These are phyloP conservation scores for Ctenicera cuprea DNA, from an alignment of 2,888 invertebrate species.

Conservation along the genomic window DNA sequence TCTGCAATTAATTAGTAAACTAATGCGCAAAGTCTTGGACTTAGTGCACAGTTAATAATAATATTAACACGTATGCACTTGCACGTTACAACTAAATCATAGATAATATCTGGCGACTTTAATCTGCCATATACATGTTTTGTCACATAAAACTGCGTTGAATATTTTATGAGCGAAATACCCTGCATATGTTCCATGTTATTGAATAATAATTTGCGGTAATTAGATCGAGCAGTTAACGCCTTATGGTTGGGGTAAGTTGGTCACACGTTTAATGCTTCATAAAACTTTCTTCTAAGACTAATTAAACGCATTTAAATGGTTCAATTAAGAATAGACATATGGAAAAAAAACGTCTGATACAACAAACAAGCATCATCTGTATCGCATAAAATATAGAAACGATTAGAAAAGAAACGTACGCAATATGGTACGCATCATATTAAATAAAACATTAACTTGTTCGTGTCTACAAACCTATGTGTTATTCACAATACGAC, in stretches of 20 bases:
- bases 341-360: not conserved
- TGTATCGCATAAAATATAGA: slow-evolving; percentile 8
- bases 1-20: slow-evolving; percentile 33
- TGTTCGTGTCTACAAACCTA: slow-evolving; percentile 8
- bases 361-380: not conserved
- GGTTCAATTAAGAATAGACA: not conserved
- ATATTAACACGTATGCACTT: slow-evolving; percentile 34
- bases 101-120: slow-evolving; percentile 29
- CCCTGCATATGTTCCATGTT: not conserved
- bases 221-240: not conserved
- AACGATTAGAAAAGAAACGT: slow-evolving; percentile 19
- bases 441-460: slow-evolving; percentile 43
- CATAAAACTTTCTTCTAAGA: not conserved
- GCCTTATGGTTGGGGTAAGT: not conserved
- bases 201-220: slow-evolving; percentile 9
- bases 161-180: slow-evolving; percentile 13
- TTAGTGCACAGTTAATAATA: slow-evolving; percentile 30
- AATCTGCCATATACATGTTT: slow-evolving; percentile 28
- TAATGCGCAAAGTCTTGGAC: slow-evolving; percentile 18
- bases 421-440: slow-evolving; percentile 29
- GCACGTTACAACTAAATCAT: slow-evolving; percentile 28
- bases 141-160: slow-evolving; percentile 27
- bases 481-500: slow-evolving; percentile 43
- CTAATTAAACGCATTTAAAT: not conserved
- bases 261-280: not conserved